Conservation (phyloP, 2,888 invertebrate species). For the Mimas tiliae region DNA sequence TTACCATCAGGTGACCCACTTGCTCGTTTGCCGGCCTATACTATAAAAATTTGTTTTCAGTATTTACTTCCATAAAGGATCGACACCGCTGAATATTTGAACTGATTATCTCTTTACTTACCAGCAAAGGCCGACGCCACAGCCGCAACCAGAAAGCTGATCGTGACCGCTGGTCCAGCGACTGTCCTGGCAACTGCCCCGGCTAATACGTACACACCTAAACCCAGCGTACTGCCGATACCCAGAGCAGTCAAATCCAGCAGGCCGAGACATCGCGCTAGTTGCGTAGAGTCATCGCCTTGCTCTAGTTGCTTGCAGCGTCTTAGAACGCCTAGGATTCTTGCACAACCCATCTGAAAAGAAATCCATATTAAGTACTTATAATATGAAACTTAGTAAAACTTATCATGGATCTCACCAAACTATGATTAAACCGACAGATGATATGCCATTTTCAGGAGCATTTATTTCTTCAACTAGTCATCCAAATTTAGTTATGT, state of each 20-base stretch:
- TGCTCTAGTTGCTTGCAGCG: conserved; percentile 80
- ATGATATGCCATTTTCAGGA: no score
- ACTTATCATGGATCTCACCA: no score
- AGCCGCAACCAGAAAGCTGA: conserved; percentile 96
- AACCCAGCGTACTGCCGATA: conserved; percentile 94
- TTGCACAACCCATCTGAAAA: conserved; percentile 68
- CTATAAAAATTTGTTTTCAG: no score
- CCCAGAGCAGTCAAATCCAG: conserved; percentile 94
- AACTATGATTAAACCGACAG: no score
- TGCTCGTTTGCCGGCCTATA: no score
- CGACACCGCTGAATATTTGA: no score
- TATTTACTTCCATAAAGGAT: no score
- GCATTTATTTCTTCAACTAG: no score
- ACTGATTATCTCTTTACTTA: conserved; percentile 58
- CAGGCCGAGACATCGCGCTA: conserved; percentile 89
- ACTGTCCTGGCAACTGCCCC: conserved; percentile 94
- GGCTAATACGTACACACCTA: conserved; percentile 97
- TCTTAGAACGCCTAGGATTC: conserved; percentile 62
- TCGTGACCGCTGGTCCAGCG: conserved; percentile 95
- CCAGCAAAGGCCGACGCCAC: conserved; percentile 96
- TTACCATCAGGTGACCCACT: no score
- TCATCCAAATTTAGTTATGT: no score
- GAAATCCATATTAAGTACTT: neutral
- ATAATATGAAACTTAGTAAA: no score
- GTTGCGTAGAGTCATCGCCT: conserved; percentile 66